Evolutionary conservation across 2,797 vertebrate genomes (phyloP).

Genomic region (Zalophus californianus): DNA sequence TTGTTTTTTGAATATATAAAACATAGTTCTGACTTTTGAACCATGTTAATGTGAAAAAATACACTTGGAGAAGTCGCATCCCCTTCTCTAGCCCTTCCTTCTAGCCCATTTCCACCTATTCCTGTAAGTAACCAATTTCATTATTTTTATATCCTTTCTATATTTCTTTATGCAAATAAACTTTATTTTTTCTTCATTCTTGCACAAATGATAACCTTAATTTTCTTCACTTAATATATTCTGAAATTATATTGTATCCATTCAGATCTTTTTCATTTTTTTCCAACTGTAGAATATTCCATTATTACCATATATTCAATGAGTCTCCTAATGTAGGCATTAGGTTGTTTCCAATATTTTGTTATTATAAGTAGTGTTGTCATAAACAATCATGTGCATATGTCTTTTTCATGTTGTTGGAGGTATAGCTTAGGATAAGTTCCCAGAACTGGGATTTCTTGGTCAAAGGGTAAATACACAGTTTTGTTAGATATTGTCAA

Average conservation of each 20-base stretch:
- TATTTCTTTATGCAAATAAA: background rate
- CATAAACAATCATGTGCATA: background rate
- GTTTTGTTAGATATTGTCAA: background rate
- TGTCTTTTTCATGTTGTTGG: background rate
- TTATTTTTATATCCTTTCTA: background rate
- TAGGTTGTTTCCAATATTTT: background rate
- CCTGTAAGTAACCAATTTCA: background rate
- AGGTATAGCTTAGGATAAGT: background rate
- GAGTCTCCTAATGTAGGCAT: background rate
- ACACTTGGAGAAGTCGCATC: background rate
- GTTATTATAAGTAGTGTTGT: background rate
- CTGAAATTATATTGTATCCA: background rate
- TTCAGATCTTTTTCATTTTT: background rate
- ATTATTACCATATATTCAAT: background rate
- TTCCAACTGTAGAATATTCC: background rate
- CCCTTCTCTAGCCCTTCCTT: background rate
- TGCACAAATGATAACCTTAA: background rate
- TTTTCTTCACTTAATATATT: background rate
- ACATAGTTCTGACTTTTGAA: background rate
- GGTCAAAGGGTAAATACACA: background rate
- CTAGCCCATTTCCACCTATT: background rate
- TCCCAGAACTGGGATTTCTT: background rate
- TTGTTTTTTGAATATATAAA: slow-evolving; percentile 7
- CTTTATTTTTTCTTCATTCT: background rate
- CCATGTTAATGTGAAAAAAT: background rate